phyloP scores from a whole-genome alignment of 2,888 invertebrate species.

The Camponotus fellah region DNA sequence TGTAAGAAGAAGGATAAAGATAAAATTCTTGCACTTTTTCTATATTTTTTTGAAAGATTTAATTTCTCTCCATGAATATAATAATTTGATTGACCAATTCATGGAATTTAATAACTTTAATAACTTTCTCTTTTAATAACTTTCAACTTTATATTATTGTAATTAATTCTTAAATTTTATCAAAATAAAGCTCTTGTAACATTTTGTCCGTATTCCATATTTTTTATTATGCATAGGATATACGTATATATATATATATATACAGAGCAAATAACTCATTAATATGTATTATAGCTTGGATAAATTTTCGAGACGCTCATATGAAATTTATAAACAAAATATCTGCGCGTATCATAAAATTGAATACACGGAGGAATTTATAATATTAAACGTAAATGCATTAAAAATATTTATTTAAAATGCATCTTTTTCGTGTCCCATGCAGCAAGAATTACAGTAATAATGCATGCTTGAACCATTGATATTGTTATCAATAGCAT shows the following conservation, averaged over 20 bases:
- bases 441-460: background rate
- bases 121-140: conserved; percentile 25
- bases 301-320: conserved; percentile 43
- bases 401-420: conserved; percentile 15
- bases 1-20: background rate
- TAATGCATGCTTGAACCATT: conserved; percentile 19
- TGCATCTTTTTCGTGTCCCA: background rate
- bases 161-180: conserved; percentile 24
- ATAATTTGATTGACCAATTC: background rate
- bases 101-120: too few species aligned
- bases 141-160: background rate
- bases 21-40: background rate
- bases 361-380: conserved; percentile 28
- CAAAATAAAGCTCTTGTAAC: background rate
- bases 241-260: background rate
- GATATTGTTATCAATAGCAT: conserved; percentile 49
- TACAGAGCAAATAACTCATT: conserved; percentile 13
- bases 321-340: conserved; percentile 34
- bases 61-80: background rate
- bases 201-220: background rate
- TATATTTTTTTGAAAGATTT: background rate
- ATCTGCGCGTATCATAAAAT: conserved; percentile 26
- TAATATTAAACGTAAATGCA: background rate
- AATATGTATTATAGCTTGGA: conserved; percentile 44
- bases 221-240: conserved; percentile 38